Conservation (phyloP, 2,888 invertebrate genomes). For the Hesperia comma region DNA sequence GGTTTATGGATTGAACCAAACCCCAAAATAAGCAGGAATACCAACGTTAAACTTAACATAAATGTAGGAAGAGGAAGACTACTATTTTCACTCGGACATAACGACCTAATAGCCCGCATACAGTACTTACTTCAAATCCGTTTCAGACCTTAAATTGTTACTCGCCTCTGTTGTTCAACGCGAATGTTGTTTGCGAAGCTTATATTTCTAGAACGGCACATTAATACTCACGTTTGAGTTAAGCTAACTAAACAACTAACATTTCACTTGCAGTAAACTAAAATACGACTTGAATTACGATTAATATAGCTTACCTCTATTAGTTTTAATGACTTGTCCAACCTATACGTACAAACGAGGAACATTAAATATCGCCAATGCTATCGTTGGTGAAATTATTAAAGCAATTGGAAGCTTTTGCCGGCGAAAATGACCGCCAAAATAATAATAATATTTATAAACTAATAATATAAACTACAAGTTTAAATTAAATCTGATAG, state of each 20-base stretch:
- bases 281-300: slow-evolving; percentile 30
- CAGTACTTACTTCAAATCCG: slow-evolving; percentile 14
- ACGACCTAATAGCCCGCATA: slow-evolving; percentile 4
- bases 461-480: too few species aligned
- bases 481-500: too few species aligned
- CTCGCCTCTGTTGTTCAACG: slow-evolving; percentile 19
- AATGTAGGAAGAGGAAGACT: slow-evolving; percentile 17
- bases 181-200: slow-evolving; percentile 26
- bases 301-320: slow-evolving; percentile 23
- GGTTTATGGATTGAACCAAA: too few species aligned
- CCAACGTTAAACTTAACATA: background rate
- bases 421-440: too few species aligned
- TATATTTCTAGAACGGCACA: slow-evolving; percentile 31
- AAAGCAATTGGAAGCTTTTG: too few species aligned
- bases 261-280: slow-evolving; percentile 33
- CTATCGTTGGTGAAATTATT: too few species aligned
- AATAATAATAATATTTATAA: too few species aligned
- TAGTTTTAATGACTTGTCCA: slow-evolving; percentile 10
- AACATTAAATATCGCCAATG: too few species aligned
- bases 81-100: slow-evolving; percentile 6
- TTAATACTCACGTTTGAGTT: slow-evolving; percentile 28
- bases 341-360: background rate
- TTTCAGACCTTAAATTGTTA: slow-evolving; percentile 26
- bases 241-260: slow-evolving; percentile 31
- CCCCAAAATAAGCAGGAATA: too few species aligned